A percentile compares a stretch with the other conserved stretches of the same genome.
These are phyloP conservation scores for Campoplex capitator DNA, from an alignment of 2,888 invertebrate genomes.

Conservation along the genomic window DNA sequence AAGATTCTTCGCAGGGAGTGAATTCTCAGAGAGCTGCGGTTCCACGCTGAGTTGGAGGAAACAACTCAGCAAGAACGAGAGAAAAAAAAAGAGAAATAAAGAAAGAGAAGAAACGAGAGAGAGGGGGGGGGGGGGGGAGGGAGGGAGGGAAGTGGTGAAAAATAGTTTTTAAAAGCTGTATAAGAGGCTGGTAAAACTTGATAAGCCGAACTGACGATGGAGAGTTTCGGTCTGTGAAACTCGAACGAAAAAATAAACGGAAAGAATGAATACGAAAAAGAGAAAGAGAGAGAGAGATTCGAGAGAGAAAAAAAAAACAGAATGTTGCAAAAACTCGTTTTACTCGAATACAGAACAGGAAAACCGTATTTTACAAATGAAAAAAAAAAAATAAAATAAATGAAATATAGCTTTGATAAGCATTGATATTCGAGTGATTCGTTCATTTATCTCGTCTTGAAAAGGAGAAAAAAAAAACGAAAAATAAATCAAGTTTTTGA, in stretches of 20 bases:
- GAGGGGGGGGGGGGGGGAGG: background rate
- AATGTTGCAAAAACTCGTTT: background rate
- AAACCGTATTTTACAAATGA: background rate
- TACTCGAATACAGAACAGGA: background rate
- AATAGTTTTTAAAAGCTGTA: conserved; percentile 27
- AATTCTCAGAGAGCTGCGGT: conserved; percentile 44
- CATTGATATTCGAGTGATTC: background rate
- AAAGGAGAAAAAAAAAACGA: background rate
- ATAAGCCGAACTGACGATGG: conserved; percentile 22
- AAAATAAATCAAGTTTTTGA: background rate
- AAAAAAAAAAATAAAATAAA: background rate
- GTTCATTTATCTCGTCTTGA: background rate
- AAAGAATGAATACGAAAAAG: background rate
- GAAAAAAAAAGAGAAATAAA: background rate
- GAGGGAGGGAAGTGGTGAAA: background rate
- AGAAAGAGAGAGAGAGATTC: background rate
- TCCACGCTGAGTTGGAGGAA: conserved; percentile 32
- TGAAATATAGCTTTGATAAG: background rate
- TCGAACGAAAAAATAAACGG: conserved; percentile 18
- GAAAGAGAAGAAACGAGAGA: background rate
- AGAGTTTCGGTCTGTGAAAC: conserved; percentile 8
- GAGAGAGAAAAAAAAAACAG: background rate
- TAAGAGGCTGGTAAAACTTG: conserved; percentile 31
- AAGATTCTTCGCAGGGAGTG: conserved; percentile 38
- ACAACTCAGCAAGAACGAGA: conserved; percentile 5